Base-by-base conservation (phyloP, 2,797 vertebrate species). In the Arctocebus calabarensis region DNA sequence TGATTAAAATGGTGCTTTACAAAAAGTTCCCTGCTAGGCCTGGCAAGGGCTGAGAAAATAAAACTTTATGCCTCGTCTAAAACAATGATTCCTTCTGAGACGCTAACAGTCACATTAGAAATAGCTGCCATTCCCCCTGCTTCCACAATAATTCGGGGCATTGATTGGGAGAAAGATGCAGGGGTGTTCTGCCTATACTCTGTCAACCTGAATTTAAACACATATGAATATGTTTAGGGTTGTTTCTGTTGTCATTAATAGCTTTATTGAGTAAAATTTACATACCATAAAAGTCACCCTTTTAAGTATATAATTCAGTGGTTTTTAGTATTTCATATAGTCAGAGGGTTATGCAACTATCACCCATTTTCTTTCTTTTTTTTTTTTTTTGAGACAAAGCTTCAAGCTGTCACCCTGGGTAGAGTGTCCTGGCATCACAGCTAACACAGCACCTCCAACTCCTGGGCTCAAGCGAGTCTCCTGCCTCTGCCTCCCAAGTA, bases 31-130 rank as follows among this genome's bases (percentile, higher is more conserved):
- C 82, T 77, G n/a, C n/a, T 17, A 57, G 34, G 59, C 52, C 83
- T 82, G 77, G 85, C 85, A 75, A 75, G 14, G 8, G 40, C 52
- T 45, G 64, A 85, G 32, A 77, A 68, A 29, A 86, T 32, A 89
- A 86, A 74, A 89, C 71, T 84, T 84, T 40, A 10, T 3, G 57
- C 40, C 57, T 62, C 29, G 32, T 79, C 79, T 83, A 84, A 84
- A 90, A 95, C 59, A 94, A 89, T 34, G 75, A 13, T 62, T 88
- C n/a, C 85, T 90, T 61, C 55, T 93, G 27, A 55, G 55, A 92
- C 79, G 74, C 66, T 48, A 89, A 89, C 70, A 87, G 68, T 14
- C 68, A 48, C 84, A 94, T 25, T 4, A 87, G 55, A 78, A 94
- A 64, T 48, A 94, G 86, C 64, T 55, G 70, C 68, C 43, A 52